Conservation (phyloP, 2,113 vertebrate genomes). For the Pan troglodytes region NHGRI_mPanTro3-v2.1_pri NC_072401.2:167031501-167032000, state of each 20-base stretch:
- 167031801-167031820: background rate
- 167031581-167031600: background rate
- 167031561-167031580: background rate
- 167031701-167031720: background rate
- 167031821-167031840: background rate
- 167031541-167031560: background rate
- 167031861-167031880: background rate
- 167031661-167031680: background rate
- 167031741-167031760: background rate
- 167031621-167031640: background rate
- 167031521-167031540: background rate
- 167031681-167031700: background rate
- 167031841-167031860: background rate
- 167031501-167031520: background rate
- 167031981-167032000: background rate
- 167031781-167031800: background rate
- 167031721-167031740: background rate
- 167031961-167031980: background rate
- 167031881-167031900: background rate
- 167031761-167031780: background rate
- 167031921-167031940: background rate
- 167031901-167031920: background rate
- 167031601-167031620: background rate
- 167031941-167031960: background rate
- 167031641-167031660: background rate